Conservation (phyloP, 2,113 vertebrate genomes). For the Spea bombifrons region DNA sequence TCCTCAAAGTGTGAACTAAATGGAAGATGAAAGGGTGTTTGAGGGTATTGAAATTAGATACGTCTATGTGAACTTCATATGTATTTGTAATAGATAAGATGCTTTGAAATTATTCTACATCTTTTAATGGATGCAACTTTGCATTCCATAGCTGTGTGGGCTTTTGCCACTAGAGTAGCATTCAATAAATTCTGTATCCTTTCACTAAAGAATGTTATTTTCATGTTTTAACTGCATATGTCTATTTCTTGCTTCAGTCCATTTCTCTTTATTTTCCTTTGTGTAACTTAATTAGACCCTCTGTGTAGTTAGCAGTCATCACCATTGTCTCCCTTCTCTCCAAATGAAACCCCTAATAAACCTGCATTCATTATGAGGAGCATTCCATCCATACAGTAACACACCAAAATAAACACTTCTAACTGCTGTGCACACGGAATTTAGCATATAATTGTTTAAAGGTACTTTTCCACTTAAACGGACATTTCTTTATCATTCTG, state of each 20-base stretch:
- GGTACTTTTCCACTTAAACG: neutral
- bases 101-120: neutral
- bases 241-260: conserved; percentile 3
- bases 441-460: neutral
- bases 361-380: neutral
- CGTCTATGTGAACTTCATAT: neutral
- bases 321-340: conserved; percentile 1
- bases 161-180: neutral
- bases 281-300: conserved; percentile 12
- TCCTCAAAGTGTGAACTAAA: neutral
- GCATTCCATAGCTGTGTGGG: no score
- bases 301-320: conserved; percentile 3
- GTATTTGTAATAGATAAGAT: neutral
- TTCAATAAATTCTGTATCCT: neutral
- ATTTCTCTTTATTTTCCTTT: neutral
- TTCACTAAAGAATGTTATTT: neutral
- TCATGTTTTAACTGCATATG: neutral
- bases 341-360: conserved; percentile 20
- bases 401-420: neutral
- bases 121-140: neutral
- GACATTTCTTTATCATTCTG: neutral
- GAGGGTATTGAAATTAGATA: neutral
- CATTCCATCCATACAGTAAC: neutral
- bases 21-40: neutral
- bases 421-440: neutral